Percentiles rank a stretch among this genome's conserved stretches.
These are phyloP conservation scores for Morelia viridis DNA, from an alignment of 2,797 vertebrate genomes.

Conservation along the genomic window DNA sequence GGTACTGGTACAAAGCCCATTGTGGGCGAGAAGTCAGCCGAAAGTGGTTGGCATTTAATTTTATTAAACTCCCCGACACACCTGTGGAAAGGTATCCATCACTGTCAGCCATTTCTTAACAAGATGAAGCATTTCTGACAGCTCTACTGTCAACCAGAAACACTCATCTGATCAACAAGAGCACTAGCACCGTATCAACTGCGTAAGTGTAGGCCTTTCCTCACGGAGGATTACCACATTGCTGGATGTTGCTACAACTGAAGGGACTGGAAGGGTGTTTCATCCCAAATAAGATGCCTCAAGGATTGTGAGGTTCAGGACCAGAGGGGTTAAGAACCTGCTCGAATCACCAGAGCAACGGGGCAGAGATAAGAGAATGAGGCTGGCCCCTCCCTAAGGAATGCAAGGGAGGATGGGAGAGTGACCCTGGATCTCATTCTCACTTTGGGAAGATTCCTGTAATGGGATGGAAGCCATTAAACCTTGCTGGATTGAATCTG, in stretches of 20 bases:
- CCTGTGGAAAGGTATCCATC: constrained; percentile 66
- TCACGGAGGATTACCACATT: too few species aligned
- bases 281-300: background rate
- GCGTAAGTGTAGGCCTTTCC: background rate
- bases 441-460: too few species aligned
- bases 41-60: constrained; percentile 84
- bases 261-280: background rate
- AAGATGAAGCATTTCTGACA: rapidly evolving
- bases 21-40: constrained; percentile 86
- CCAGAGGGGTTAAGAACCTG: too few species aligned
- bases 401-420: too few species aligned
- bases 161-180: background rate
- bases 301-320: too few species aligned
- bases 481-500: too few species aligned
- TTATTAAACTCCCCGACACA: constrained; percentile 75
- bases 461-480: too few species aligned
- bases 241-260: background rate
- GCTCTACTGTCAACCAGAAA: rapidly evolving
- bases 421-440: too few species aligned
- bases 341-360: too few species aligned
- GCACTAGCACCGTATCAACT: too few species aligned
- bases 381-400: too few species aligned
- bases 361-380: too few species aligned
- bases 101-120: background rate
- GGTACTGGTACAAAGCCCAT: constrained; percentile 94